Evolutionary conservation across 2,797 vertebrate genomes (phyloP), one percentile per base, ranked within the genome.

Genomic region (Lithobates sylvaticus): DNA sequence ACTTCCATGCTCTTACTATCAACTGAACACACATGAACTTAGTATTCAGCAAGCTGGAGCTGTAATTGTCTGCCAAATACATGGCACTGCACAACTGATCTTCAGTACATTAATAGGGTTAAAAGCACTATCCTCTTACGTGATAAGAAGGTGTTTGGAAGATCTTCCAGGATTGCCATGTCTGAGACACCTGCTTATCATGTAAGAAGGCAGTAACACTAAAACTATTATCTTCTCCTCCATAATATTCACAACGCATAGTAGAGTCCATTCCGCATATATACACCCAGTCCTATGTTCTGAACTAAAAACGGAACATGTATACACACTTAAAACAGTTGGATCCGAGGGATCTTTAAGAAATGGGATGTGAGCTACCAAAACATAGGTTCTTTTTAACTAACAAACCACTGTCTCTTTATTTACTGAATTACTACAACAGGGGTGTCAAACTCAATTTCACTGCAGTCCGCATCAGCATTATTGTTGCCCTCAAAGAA

Each of bases 71-170:
- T 67, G 65, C 65, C 65, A 67, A 61, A 67, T 3, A 27, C 65
- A 67, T 67, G 65, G 26, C 65, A 67, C 65, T 61, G n/a, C 32
- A 29, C 50, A 67, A 27, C 67, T 76, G 78, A 69, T 73, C 65
- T 72, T 13, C 36, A 44, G 21, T 21, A n/a, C 54, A 2, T 67
- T 85, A 74, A 79, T 79, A 26, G 76, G 54, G 44, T 83, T 83
- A 82, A 68, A 82, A 69, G 77, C 81, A 72, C 42, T 83, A 74
- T 61, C 85, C 65, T 79, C 81, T 87, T 78, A 83, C 36, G 23
- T 23, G 85, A 83, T 87, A 83, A 87, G 80, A 69, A 83, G 85
- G 80, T 87, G 85, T 83, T 58, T 39, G 13, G 29, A 73, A 83
- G 77, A 79, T 76, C 74, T 73, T 73, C 68, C 70, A 86, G 65